phyloP scores from a whole-genome alignment of 2,888 invertebrate genomes.

The Conomelus anceps region DNA sequence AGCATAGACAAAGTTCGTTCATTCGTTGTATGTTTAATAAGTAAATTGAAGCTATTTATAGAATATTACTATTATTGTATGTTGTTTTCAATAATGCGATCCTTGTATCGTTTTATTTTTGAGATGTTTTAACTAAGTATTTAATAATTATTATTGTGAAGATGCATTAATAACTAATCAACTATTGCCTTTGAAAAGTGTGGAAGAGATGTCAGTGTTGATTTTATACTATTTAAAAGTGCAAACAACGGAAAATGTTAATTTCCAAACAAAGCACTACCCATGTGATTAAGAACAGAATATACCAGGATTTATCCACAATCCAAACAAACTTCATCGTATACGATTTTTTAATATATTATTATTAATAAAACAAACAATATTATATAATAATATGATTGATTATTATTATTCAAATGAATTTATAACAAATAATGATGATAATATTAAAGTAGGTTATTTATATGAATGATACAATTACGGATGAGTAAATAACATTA shows the following conservation, averaged over 20 bases:
- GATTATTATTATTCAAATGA: conserved; percentile 32
- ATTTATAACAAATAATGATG: conserved; percentile 24
- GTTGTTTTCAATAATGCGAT: neutral
- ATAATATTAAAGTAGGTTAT: conserved; percentile 23
- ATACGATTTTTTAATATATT: conserved; percentile 46
- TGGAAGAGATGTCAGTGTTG: neutral
- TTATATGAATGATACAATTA: conserved; percentile 19
- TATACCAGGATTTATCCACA: conserved; percentile 39
- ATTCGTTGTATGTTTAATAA: neutral
- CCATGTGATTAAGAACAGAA: conserved; percentile 32
- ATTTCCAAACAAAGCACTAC: conserved; percentile 23
- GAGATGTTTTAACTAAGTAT: neutral
- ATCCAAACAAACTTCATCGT: conserved; percentile 43
- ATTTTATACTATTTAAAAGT: neutral
- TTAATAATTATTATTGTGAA: neutral
- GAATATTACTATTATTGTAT: neutral
- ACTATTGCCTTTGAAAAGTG: neutral
- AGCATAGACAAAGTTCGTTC: neutral
- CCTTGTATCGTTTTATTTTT: neutral
- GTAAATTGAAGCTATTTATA: neutral
- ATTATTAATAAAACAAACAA: conserved; percentile 27
- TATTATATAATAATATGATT: conserved; percentile 34
- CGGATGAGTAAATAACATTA: neutral
- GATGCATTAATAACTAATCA: neutral
- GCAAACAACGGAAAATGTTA: neutral